Conservation (phyloP, 1,140 invertebrate species). For the Andricus grossulariae region DNA sequence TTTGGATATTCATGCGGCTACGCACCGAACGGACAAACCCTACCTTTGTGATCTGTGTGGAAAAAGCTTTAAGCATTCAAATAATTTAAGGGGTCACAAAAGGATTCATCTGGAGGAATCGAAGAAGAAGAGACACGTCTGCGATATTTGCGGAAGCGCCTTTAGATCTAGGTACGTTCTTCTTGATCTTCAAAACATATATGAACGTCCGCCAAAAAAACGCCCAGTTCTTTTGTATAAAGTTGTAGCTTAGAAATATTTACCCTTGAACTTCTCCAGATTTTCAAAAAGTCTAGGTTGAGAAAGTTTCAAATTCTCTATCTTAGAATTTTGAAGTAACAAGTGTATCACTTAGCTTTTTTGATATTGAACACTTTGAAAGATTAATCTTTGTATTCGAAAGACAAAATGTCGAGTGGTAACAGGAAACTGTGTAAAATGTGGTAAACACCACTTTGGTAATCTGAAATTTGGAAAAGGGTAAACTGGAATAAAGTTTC, state of each 20-base stretch:
- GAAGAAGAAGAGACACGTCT: conserved; percentile 62
- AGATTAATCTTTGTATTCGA: too few relatives aligned
- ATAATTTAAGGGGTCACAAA: conserved; percentile 71
- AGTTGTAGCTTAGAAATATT: too few relatives aligned
- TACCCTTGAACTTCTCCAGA: too few relatives aligned
- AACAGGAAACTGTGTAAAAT: too few relatives aligned
- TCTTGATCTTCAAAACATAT: neutral
- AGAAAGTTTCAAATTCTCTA: too few relatives aligned
- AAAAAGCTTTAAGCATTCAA: conserved; percentile 76
- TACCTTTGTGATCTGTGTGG: conserved; percentile 75
- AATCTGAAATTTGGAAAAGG: neutral
- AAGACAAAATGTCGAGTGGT: too few relatives aligned
- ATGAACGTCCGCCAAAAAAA: neutral
- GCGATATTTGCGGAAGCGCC: conserved; percentile 63
- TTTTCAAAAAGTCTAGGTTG: too few relatives aligned
- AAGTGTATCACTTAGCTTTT: too few relatives aligned
- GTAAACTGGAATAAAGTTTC: neutral
- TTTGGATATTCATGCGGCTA: conserved; percentile 68
- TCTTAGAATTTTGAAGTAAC: too few relatives aligned
- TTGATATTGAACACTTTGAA: too few relatives aligned
- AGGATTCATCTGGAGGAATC: conserved; percentile 66
- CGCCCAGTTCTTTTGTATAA: too few relatives aligned
- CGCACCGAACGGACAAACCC: conserved; percentile 65
- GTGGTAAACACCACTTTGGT: too few relatives aligned
- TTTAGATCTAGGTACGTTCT: conserved; percentile 65